phyloP scores from a whole-genome alignment of 1,140 invertebrate species.

The Drosophila fuyamai region DNA sequence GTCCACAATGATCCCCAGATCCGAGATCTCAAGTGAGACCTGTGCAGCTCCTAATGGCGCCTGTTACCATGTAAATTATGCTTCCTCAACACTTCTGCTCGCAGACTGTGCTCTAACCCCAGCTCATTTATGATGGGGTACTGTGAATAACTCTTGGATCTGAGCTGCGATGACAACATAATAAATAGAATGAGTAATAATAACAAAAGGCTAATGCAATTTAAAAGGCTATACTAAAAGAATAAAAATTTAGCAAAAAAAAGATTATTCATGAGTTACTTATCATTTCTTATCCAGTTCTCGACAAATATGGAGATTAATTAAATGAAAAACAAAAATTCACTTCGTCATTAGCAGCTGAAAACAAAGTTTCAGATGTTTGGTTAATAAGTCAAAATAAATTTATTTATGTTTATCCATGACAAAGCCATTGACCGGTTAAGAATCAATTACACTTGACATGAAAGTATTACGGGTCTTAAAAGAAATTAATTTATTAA shows the following conservation, averaged over 20 bases:
- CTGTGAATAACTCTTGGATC: neutral
- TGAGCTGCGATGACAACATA: neutral
- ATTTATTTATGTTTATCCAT: no score
- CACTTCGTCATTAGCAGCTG: no score
- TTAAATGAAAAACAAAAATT: no score
- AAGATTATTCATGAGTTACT: neutral
- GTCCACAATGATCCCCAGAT: neutral
- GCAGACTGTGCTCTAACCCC: neutral
- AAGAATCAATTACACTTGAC: no score
- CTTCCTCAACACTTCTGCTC: slow-evolving; percentile 73
- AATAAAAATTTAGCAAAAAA: no score
- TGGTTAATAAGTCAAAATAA: no score
- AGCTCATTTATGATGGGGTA: neutral
- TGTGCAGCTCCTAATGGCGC: slow-evolving; percentile 58
- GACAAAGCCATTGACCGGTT: no score
- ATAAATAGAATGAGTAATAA: neutral
- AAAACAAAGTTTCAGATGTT: no score
- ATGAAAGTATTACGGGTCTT: no score
- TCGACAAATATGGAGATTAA: neutral
- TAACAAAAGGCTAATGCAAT: neutral
- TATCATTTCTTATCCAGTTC: neutral
- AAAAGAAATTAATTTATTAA: no score
- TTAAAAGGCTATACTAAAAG: neutral
- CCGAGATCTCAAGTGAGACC: slow-evolving; percentile 10
- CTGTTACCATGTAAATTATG: slow-evolving; percentile 84